These are phyloP conservation scores for Protobothrops flavoviridis DNA, from an alignment of 2,113 vertebrate genomes.

Conservation along the genomic window DNA sequence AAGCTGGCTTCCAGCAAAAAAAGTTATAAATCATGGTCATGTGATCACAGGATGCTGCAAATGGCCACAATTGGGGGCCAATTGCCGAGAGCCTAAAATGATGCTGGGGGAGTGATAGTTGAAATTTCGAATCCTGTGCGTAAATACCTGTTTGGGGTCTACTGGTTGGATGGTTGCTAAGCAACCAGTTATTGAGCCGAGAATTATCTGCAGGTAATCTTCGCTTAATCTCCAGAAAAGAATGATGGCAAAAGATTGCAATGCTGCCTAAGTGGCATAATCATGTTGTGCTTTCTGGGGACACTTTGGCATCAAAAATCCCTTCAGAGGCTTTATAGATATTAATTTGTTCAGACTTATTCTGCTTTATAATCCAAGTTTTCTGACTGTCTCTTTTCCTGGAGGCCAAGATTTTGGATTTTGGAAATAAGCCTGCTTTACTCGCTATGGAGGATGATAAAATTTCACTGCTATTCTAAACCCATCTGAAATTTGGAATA, in stretches of 20 bases:
- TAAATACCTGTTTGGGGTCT: not conserved
- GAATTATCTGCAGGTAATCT: not conserved
- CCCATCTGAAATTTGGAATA: not conserved
- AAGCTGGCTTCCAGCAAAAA: not conserved
- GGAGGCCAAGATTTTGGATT: not conserved
- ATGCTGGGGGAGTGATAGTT: not conserved
- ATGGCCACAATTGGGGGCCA: not conserved
- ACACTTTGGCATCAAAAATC: not conserved
- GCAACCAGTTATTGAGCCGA: not conserved
- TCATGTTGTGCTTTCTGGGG: not conserved
- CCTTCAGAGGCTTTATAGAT: not conserved
- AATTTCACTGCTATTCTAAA: not conserved
- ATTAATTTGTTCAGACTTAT: not conserved
- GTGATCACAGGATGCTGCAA: not conserved
- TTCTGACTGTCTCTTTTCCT: not conserved
- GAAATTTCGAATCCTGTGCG: not conserved
- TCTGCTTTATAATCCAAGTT: not conserved
- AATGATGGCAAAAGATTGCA: not conserved
- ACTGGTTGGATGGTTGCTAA: not conserved
- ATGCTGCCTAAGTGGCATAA: not conserved
- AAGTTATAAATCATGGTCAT: not conserved
- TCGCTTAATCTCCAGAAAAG: not conserved
- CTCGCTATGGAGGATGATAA: not conserved
- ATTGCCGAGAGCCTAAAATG: not conserved
- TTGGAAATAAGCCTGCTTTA: not conserved